Evolutionary conservation across 2,888 invertebrate genomes (phyloP), one percentile per base, ranked within the genome.

Genomic region (Ditula angustiorana): DNA sequence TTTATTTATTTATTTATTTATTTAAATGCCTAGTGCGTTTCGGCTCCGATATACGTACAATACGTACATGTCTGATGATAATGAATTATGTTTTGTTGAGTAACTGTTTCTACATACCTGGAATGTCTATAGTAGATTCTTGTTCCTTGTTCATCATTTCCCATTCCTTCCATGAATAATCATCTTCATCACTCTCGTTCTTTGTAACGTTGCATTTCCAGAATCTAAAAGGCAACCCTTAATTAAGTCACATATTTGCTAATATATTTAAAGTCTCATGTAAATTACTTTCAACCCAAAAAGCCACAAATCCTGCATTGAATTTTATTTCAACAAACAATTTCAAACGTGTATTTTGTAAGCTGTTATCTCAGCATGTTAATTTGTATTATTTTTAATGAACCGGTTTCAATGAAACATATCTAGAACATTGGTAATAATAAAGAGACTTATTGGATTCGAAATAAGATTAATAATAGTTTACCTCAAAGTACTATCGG

Each of bases 111-210:
- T 26, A 44, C 70, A 68, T 77, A 95, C 97, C 97, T 78, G 96
- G 95, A 76, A 98, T 95, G 80, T 96, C 95, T 72, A 95, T 95
- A 28, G 94, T 88, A 21, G 95, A 95, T 76, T 94, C 94, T 80
- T 94, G 94, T 67, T 94, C 86, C 84, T 95, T 96, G 71, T 96
- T 94, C 80, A 97, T 95, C 97, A 97, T 97, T 79, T 96, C 96
- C 98, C 98, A 98, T 78, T 98, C 97, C 67, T 94, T 94, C 98
- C 98, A 98, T 52, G 95, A 94, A 75, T 96, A 97, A 53, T 93
- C 90, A 44, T 93, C 84, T 68, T 91, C 90, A 61, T 84, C 90
- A 13, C 90, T 80, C 1, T 87, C 86, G 47, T 81, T 90, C 80
- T 94, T 95, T 0, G 91, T 91, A 5, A 95, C 95, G 76, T 95